Base-by-base conservation (phyloP, 92 coral and sea anemone species). In the Bergia puertoricense region DNA sequence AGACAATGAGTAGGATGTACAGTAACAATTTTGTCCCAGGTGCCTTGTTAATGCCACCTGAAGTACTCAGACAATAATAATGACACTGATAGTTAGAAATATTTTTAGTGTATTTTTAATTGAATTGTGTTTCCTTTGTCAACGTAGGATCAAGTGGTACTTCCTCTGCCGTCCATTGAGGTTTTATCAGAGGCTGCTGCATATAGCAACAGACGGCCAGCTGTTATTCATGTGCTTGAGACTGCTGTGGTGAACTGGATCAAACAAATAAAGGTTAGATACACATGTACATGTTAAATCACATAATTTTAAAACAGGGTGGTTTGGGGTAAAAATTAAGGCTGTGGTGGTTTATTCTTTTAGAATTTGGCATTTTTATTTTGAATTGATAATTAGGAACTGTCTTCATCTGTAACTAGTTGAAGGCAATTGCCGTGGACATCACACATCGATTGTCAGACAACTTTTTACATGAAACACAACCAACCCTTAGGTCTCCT, bases 151-250 rank as follows among this genome's bases (percentile, higher is more conserved):
- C 95, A 94, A 86, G 98, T 97, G 81, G 89, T 93, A 37, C 96
- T 97, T 50, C 97, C 99, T n/a, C 91, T 97, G 65, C 99, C 99
- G n/a, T 95, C 98, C 6, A 97, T 97, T 82, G 99, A 97, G 80
- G 99, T 97, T 42, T 90, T 97, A 77, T 97, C 99, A 54, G 99
- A 97, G 89, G 99, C 99, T 74, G 99, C 99, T 38, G 98, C 96
- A 16, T 97, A 95, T 81, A 97, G 99, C 89, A 93, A 94, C 87
- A 91, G 99, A 88, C 90, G 99, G 69, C 99, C 99, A 16, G 99
- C 98, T 42, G 98, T 97, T 20, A 95, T 97, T 86, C 99, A 97
- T 89, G 99, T 97, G 69, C 85, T 97, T 74, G 99, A 97, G 92
- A 97, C 98, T 72, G 94, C 99, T 50, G 98, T 97, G 46, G 92